Conservation (phyloP, 2,113 vertebrate species). For the Aptenodytes patagonicus region DNA sequence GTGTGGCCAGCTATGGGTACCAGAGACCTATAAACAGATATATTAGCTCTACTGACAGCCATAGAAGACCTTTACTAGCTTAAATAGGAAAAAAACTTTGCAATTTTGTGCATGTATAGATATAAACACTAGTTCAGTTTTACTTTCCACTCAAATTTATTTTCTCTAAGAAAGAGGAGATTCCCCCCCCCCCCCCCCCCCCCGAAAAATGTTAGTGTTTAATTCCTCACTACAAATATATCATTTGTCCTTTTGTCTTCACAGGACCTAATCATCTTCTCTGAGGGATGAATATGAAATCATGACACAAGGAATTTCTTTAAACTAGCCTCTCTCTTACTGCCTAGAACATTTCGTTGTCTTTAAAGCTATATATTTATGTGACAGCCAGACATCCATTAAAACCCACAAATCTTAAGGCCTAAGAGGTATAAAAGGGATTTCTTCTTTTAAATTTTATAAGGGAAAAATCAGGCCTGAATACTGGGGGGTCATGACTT, state of each 20-base stretch:
- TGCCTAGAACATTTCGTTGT: background rate
- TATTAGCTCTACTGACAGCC: background rate
- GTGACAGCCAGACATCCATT: constrained; percentile 9
- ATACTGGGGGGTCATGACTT: background rate
- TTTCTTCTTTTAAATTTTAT: background rate
- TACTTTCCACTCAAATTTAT: background rate
- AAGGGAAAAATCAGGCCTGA: background rate
- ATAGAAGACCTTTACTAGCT: background rate
- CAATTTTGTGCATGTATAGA: background rate
- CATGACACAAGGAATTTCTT: constrained; percentile 11
- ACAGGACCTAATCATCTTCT: constrained; percentile 17
- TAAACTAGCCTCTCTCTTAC: background rate
- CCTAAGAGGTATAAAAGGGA: background rate
- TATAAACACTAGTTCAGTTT: background rate
- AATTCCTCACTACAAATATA: background rate
- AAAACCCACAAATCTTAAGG: constrained; percentile 9
- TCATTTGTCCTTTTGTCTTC: constrained; percentile 5
- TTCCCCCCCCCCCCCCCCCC: no score
- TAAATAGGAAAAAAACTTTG: accelerated
- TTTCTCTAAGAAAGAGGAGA: background rate
- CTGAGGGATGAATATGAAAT: background rate
- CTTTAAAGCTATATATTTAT: constrained; percentile 27
- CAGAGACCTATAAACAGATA: background rate
- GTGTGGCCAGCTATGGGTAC: background rate
- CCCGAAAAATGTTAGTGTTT: background rate